phyloP scores from a whole-genome alignment of 2,113 vertebrate genomes.

The Nasalis larvatus region DNA sequence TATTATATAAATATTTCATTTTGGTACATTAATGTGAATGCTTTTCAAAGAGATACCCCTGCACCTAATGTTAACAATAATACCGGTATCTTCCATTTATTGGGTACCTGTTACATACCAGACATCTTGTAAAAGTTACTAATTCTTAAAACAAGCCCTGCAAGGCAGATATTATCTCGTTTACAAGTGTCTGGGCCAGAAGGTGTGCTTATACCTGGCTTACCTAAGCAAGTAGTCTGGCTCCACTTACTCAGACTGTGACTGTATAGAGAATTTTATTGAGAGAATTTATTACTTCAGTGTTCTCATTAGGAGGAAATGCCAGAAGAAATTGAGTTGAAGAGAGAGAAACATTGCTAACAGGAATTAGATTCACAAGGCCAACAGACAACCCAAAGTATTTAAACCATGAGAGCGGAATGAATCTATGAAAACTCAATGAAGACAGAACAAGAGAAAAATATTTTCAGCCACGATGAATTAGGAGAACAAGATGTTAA shows the following conservation, averaged over 20 bases:
- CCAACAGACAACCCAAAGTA: neutral
- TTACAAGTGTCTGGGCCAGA: neutral
- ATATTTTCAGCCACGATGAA: neutral
- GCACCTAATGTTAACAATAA: neutral
- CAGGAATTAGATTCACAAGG: neutral
- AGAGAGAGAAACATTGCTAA: neutral
- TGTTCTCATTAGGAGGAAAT: neutral
- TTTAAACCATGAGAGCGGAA: neutral
- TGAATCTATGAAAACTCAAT: neutral
- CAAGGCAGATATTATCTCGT: neutral
- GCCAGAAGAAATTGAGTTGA: neutral
- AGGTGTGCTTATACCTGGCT: neutral
- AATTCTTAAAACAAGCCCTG: neutral
- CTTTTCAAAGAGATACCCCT: neutral
- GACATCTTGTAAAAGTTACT: conserved; percentile 21
- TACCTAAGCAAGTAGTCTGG: neutral
- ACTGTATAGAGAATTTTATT: neutral
- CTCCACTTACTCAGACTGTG: neutral
- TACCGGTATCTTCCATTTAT: neutral
- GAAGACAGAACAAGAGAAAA: neutral
- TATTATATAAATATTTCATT: neutral
- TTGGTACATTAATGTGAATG: neutral
- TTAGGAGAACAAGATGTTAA: neutral
- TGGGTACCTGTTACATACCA: neutral
- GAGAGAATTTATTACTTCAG: neutral